Conservation (phyloP, 2,888 invertebrate genomes). For the Drosophila histrio region DNA sequence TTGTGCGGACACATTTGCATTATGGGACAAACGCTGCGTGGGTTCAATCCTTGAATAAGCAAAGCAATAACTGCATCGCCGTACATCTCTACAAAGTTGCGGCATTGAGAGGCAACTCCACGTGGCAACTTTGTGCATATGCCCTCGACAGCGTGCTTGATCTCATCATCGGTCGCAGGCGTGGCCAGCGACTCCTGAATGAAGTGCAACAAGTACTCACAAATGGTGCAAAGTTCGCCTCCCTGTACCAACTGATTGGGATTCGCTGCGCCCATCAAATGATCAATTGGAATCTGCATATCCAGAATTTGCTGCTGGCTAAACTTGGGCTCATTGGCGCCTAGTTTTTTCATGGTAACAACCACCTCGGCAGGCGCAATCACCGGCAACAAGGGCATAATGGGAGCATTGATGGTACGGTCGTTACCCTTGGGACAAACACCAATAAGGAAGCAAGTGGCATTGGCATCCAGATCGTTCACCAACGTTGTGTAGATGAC, state of each 20-base stretch:
- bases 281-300: conserved; percentile 86
- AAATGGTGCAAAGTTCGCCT: conserved; percentile 88
- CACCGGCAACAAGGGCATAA: conserved; percentile 87
- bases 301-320: conserved; percentile 78
- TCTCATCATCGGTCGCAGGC: conserved; percentile 88
- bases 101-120: conserved; percentile 87
- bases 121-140: conserved; percentile 89
- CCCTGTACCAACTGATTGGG: conserved; percentile 81
- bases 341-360: conserved; percentile 79
- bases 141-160: conserved; percentile 88
- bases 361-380: conserved; percentile 84
- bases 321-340: conserved; percentile 80
- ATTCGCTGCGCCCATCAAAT: conserved; percentile 83
- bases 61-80: conserved; percentile 92
- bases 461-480: conserved; percentile 88
- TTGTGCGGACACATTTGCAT: conserved; percentile 88
- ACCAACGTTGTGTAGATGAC: conserved; percentile 89
- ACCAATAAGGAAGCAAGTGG: conserved; percentile 89
- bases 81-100: conserved; percentile 90
- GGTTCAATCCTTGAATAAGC: conserved; percentile 87
- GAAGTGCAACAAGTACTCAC: conserved; percentile 92
- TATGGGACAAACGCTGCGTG: conserved; percentile 87
- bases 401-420: conserved; percentile 78
- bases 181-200: conserved; percentile 90
- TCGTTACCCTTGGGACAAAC: conserved; percentile 80